These are phyloP conservation scores for Dexiosoma caninum DNA, from an alignment of 2,888 invertebrate genomes.

Conservation along the genomic window DNA sequence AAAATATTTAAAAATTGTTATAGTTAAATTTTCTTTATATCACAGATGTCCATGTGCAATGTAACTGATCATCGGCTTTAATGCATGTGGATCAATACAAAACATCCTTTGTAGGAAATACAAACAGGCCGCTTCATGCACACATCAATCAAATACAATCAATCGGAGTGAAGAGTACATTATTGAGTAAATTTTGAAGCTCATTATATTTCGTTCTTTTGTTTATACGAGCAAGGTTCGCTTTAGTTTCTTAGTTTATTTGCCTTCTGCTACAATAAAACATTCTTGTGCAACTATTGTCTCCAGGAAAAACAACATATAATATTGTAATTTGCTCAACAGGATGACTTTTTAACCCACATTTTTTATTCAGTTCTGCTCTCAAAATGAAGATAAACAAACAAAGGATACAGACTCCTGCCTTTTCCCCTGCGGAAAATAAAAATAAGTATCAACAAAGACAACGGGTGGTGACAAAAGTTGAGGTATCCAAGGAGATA, in stretches of 20 bases:
- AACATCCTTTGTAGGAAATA: background rate
- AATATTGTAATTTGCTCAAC: constrained; percentile 62
- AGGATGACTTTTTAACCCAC: constrained; percentile 58
- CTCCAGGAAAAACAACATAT: constrained; percentile 53
- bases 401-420: constrained; percentile 44
- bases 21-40: background rate
- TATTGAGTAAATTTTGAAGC: constrained; percentile 19
- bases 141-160: too few relatives aligned
- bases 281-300: constrained; percentile 55
- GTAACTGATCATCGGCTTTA: background rate
- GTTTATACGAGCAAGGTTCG: constrained; percentile 5
- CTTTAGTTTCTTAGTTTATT: constrained; percentile 8
- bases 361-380: constrained; percentile 44
- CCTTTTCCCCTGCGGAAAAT: constrained; percentile 49
- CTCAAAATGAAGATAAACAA: constrained; percentile 48
- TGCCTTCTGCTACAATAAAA: constrained; percentile 37
- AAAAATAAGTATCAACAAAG: constrained; percentile 44
- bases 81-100: background rate
- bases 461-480: constrained; percentile 48
- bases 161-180: constrained; percentile 9
- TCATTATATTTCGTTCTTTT: constrained; percentile 42
- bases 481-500: constrained; percentile 21
- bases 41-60: background rate
- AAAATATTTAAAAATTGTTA: background rate
- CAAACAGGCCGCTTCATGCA: background rate